These are phyloP conservation scores for Conops quadrifasciatus DNA, from an alignment of 2,888 invertebrate genomes.

Conservation along the genomic window DNA sequence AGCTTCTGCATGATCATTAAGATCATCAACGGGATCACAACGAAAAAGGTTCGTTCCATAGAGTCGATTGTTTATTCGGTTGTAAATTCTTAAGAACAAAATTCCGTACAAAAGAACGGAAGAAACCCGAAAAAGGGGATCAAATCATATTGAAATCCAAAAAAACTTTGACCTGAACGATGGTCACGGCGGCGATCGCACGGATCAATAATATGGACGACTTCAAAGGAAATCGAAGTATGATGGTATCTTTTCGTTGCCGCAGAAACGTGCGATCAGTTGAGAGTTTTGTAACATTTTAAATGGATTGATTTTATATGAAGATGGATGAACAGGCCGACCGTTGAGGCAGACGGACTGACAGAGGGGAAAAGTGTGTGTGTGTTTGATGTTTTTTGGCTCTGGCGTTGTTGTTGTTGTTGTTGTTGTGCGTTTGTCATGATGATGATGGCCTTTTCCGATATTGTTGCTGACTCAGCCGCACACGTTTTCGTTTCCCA, in stretches of 20 bases:
- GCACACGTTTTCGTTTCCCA: too few species aligned
- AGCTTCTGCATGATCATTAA: background rate
- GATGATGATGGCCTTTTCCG: too few species aligned
- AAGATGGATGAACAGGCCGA: too few species aligned
- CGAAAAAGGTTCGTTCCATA: background rate
- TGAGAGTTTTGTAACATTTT: background rate
- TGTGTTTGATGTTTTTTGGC: background rate
- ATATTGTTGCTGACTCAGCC: conserved; percentile 8
- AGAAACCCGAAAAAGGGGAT: background rate
- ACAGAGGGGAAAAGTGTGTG: background rate
- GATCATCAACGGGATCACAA: background rate
- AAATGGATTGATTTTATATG: background rate
- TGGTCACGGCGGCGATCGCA: background rate
- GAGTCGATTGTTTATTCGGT: background rate
- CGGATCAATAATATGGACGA: conserved; percentile 11
- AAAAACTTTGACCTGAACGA: conserved; percentile 7
- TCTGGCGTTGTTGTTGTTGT: too few species aligned
- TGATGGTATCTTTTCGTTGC: background rate
- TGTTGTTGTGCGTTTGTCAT: too few species aligned
- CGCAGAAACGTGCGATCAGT: conserved; percentile 3
- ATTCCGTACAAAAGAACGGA: background rate
- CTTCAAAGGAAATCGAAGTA: background rate
- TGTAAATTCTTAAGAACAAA: background rate
- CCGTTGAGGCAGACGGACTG: too few species aligned
- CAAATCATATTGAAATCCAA: background rate